Evolutionary conservation across 2,113 vertebrate genomes (phyloP).

Genomic region (Sterna hirundo): DNA sequence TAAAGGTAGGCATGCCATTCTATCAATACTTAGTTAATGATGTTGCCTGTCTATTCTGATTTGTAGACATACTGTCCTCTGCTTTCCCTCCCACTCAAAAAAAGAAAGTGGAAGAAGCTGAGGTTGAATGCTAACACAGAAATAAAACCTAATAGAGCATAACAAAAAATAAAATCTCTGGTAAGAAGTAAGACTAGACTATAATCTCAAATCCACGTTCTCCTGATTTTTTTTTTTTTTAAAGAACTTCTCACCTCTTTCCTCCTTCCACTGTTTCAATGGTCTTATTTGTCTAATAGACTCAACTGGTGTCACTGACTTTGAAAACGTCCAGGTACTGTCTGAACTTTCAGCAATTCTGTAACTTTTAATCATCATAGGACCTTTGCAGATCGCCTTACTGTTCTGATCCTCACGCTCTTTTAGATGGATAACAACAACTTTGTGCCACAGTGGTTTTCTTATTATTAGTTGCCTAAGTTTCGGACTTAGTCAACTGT

Average conservation of each 20-base stretch:
- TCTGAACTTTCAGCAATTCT: not conserved
- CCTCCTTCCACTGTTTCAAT: not conserved
- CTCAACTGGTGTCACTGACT: not conserved
- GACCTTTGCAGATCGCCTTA: not conserved
- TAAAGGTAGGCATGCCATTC: constrained; percentile 84
- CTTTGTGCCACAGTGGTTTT: not conserved
- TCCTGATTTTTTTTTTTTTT: not conserved
- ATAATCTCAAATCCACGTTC: not conserved
- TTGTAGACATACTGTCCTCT: not conserved
- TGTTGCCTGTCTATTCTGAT: not conserved
- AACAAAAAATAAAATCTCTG: not conserved
- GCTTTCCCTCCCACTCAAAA: not conserved
- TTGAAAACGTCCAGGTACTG: not conserved
- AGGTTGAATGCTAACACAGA: not conserved
- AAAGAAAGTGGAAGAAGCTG: not conserved
- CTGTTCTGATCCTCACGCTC: not conserved
- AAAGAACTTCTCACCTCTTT: not conserved
- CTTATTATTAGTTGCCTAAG: not conserved
- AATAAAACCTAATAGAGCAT: not conserved
- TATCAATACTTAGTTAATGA: not conserved
- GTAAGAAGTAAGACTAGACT: not conserved
- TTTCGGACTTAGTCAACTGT: not conserved
- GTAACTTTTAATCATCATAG: not conserved
- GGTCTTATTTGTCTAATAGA: not conserved
- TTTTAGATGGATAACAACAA: not conserved